Conservation (phyloP, 2,797 vertebrate genomes). For the Characodon lateralis region DNA sequence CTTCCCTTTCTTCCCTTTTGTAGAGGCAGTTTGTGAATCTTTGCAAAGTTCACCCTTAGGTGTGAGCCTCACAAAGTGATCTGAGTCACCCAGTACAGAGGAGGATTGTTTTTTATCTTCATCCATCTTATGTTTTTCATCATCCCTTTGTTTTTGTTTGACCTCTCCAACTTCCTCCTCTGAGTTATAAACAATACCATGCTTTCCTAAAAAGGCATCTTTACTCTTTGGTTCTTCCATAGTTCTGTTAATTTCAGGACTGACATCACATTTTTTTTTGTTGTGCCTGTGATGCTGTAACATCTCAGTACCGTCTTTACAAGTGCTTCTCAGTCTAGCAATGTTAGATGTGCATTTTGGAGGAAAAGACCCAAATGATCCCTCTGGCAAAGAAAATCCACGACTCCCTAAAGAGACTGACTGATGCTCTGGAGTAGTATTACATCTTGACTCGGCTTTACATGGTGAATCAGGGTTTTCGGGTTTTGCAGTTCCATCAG, state of each 20-base stretch:
- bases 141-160: conserved; percentile 30
- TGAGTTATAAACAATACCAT: conserved; percentile 59
- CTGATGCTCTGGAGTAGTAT: conserved; percentile 44
- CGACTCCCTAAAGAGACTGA: conserved; percentile 46
- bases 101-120: conserved; percentile 40
- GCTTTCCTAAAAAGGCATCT: conserved; percentile 58
- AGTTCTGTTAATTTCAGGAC: conserved; percentile 42
- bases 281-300: conserved; percentile 36
- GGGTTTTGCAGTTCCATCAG: conserved; percentile 34
- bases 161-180: conserved; percentile 48
- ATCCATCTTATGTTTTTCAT: conserved; percentile 28
- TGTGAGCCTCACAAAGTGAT: conserved; percentile 38
- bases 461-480: conserved; percentile 36
- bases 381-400: conserved; percentile 72
- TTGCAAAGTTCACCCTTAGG: conserved; percentile 55
- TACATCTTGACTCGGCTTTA: conserved; percentile 38
- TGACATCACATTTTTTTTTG: conserved; percentile 41
- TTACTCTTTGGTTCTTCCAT: conserved; percentile 71
- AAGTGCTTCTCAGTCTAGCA: conserved; percentile 35
- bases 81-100: conserved; percentile 40
- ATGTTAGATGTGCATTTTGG: conserved; percentile 71
- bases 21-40: conserved; percentile 57
- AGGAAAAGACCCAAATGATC: conserved; percentile 82
- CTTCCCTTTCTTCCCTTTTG: conserved; percentile 68
- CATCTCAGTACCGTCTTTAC: conserved; percentile 30